phyloP scores from a whole-genome alignment of 2,797 vertebrate species.

The Pogonophryne albipinna region DNA sequence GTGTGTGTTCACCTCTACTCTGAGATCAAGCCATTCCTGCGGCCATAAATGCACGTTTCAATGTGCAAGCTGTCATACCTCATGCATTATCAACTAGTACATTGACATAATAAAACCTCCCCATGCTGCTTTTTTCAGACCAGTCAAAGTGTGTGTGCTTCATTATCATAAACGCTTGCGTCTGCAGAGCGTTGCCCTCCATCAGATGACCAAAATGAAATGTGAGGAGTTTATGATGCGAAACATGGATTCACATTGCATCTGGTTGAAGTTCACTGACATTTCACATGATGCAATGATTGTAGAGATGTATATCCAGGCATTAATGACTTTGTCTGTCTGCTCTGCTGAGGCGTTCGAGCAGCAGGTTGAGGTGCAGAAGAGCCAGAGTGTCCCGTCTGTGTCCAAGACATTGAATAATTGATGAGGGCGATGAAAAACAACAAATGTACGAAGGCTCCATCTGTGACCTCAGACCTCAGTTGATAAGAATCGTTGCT shows the following conservation, averaged over 20 bases:
- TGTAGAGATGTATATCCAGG: background rate
- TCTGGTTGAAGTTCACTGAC: constrained; percentile 18
- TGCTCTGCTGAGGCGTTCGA: background rate
- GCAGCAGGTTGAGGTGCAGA: constrained; percentile 3
- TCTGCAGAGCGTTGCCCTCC: constrained; percentile 25
- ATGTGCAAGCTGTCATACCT: constrained; percentile 59
- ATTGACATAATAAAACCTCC: constrained; percentile 20
- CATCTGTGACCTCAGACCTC: constrained; percentile 58
- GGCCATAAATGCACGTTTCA: constrained; percentile 51
- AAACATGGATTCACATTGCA: background rate
- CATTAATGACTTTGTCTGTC: background rate
- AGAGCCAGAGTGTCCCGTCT: background rate
- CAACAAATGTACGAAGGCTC: constrained; percentile 26
- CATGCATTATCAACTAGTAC: constrained; percentile 47
- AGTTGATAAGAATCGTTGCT: constrained; percentile 50
- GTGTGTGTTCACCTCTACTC: constrained; percentile 3
- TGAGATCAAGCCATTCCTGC: constrained; percentile 58
- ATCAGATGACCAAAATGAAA: constrained; percentile 12
- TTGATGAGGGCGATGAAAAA: constrained; percentile 50
- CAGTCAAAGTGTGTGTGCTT: constrained; percentile 12
- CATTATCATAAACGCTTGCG: constrained; percentile 29
- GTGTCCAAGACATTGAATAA: constrained; percentile 54
- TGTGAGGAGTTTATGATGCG: constrained; percentile 7
- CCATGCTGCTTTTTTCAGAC: constrained; percentile 35
- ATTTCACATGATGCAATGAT: constrained; percentile 8